These are phyloP conservation scores for Liposcelis brunnea DNA, from an alignment of 2,888 invertebrate genomes.

Conservation along the genomic window DNA sequence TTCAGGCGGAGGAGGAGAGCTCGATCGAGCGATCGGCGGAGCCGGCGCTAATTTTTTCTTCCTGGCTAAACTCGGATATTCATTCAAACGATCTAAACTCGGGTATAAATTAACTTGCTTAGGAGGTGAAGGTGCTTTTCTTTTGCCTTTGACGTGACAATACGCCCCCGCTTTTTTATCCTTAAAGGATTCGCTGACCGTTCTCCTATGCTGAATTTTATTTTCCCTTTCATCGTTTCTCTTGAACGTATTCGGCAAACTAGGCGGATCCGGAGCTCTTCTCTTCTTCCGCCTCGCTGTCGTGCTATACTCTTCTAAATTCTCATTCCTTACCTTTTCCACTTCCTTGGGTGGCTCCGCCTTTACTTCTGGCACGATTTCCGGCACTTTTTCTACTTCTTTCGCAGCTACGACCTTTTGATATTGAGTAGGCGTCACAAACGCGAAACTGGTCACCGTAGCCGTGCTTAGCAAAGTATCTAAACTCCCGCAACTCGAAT, in stretches of 20 bases:
- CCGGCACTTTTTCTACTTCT: slow-evolving; percentile 24
- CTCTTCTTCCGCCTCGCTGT: slow-evolving; percentile 25
- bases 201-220: slow-evolving; percentile 30
- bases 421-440: slow-evolving; percentile 38
- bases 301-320: slow-evolving; percentile 9
- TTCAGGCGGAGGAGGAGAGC: slow-evolving; percentile 10
- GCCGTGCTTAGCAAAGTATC: slow-evolving; percentile 53
- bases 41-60: slow-evolving; percentile 38
- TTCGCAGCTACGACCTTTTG: slow-evolving; percentile 25
- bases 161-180: slow-evolving; percentile 37
- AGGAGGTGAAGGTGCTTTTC: slow-evolving; percentile 56
- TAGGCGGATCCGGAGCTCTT: slow-evolving; percentile 30
- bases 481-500: slow-evolving; percentile 40
- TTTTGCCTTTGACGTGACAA: slow-evolving; percentile 55
- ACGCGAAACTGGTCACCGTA: slow-evolving; percentile 55
- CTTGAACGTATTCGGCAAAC: slow-evolving; percentile 17
- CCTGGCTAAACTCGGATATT: slow-evolving; percentile 21
- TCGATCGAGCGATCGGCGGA: slow-evolving; percentile 27
- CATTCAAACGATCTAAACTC: slow-evolving; percentile 18
- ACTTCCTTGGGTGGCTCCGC: too few species aligned
- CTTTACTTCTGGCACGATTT: slow-evolving; percentile 13
- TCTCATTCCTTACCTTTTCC: too few species aligned
- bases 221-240: slow-evolving; percentile 11
- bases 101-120: slow-evolving; percentile 10
- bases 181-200: slow-evolving; percentile 42